A percentile compares a stretch with the other conserved stretches of the same genome.
Conservation (phyloP, 2,888 invertebrate species). For the Mantis religiosa region DNA sequence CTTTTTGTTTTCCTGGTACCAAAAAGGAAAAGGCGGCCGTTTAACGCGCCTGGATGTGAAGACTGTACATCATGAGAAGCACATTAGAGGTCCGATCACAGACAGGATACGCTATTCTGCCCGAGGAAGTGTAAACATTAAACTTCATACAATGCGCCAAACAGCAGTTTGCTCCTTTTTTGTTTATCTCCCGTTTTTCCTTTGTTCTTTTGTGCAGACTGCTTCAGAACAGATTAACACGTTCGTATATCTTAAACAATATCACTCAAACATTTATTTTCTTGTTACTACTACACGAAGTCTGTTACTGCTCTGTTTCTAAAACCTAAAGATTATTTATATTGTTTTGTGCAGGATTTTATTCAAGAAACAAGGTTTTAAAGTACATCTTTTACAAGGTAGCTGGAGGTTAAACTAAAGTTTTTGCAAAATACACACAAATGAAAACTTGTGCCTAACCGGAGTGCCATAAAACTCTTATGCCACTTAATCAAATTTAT, state of each 20-base stretch:
- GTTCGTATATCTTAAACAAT: not conserved
- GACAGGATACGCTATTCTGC: not conserved
- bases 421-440: too few species aligned
- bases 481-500: too few species aligned
- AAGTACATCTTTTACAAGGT: too few species aligned
- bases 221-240: not conserved
- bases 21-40: not conserved
- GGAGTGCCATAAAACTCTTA: too few species aligned
- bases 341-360: too few species aligned
- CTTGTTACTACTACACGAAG: too few species aligned
- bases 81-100: not conserved
- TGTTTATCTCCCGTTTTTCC: not conserved
- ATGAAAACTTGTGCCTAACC: too few species aligned
- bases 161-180: not conserved
- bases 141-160: not conserved
- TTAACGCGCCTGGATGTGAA: not conserved
- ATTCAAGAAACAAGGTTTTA: too few species aligned
- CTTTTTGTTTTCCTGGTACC: not conserved
- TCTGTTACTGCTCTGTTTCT: too few species aligned
- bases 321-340: too few species aligned
- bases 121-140: not conserved
- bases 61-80: not conserved
- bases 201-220: not conserved
- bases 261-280: too few species aligned
- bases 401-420: too few species aligned